These are phyloP conservation scores for Anadara kagoshimensis DNA, from an alignment of 1,140 invertebrate species.

Conservation along the genomic window DNA sequence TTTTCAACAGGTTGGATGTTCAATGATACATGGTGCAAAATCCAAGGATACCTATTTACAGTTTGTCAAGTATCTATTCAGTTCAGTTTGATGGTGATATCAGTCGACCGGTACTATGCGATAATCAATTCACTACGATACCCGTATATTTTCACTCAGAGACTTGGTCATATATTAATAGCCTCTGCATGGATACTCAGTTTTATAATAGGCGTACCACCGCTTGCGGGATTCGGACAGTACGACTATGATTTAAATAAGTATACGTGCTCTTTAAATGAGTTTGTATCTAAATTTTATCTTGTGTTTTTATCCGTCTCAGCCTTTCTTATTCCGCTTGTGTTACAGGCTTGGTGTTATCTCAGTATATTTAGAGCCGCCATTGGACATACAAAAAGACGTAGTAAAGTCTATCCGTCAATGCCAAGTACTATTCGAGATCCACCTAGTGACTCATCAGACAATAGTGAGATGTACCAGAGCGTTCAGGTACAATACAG, in stretches of 20 bases:
- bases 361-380: constrained; percentile 56
- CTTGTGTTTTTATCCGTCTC: constrained; percentile 31
- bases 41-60: constrained; percentile 54
- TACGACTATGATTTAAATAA: constrained; percentile 44
- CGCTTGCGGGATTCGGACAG: constrained; percentile 43
- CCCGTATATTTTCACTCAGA: constrained; percentile 58
- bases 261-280: constrained; percentile 47
- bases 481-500: constrained; percentile 15
- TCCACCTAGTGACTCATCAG: constrained; percentile 21
- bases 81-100: constrained; percentile 52
- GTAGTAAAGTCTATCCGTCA: constrained; percentile 42
- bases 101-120: constrained; percentile 61
- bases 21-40: constrained; percentile 51
- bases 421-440: constrained; percentile 11
- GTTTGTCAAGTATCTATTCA: constrained; percentile 44
- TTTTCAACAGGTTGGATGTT: constrained; percentile 45
- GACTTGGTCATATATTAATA: constrained; percentile 46
- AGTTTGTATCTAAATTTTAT: constrained; percentile 33
- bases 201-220: constrained; percentile 48
- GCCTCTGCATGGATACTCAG: constrained; percentile 44
- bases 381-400: constrained; percentile 49
- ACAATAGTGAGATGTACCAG: constrained; percentile 18
- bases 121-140: constrained; percentile 61
- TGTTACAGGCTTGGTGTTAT: constrained; percentile 53
- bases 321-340: constrained; percentile 40